Conservation (phyloP, 2,888 invertebrate species). For the Acleris sparsana region DNA sequence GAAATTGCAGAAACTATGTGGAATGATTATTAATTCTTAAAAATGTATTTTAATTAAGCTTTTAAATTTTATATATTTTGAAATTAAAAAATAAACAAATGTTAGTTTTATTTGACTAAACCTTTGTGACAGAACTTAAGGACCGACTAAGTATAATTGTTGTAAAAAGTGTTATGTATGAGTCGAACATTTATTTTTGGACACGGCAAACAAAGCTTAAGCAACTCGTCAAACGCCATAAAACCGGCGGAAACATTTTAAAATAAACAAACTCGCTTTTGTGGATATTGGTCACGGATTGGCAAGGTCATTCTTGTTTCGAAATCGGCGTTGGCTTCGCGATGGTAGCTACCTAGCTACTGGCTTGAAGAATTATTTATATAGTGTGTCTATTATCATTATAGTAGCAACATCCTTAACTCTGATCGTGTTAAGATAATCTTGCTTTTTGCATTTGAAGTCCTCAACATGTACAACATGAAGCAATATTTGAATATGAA, state of each 20-base stretch:
- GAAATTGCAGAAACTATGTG: no score
- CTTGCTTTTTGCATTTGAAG: background rate
- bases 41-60: no score
- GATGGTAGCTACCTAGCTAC: constrained; percentile 12
- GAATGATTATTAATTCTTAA: no score
- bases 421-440: background rate
- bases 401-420: background rate
- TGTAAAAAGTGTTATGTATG: no score
- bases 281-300: constrained; percentile 9
- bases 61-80: no score
- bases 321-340: constrained; percentile 11
- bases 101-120: no score
- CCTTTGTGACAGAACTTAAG: no score
- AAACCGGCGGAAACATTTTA: constrained; percentile 2
- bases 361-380: background rate
- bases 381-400: background rate
- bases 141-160: no score
- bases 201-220: background rate
- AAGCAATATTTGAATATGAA: no score
- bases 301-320: constrained; percentile 24
- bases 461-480: no score
- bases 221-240: background rate
- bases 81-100: no score
- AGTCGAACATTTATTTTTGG: background rate
- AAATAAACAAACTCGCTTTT: constrained; percentile 21